Base-by-base conservation (phyloP, 1,140 invertebrate genomes). In the Chironomus striatipennis region DNA sequence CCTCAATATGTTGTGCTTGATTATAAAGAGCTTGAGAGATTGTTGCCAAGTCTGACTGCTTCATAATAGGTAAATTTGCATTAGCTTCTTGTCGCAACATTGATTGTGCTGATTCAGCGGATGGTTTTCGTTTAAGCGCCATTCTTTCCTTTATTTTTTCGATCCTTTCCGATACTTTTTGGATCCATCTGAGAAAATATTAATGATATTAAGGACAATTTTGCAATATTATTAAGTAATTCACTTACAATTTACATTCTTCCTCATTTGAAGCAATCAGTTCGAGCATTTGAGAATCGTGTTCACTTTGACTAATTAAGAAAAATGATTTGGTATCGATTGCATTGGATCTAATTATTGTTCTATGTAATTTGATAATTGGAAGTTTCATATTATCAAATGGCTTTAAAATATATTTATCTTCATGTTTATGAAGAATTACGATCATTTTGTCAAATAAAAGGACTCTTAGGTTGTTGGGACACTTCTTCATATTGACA, bases 261-360 rank as follows among this genome's bases (percentile, higher is more conserved):
- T 89, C 87, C 20, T 88, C 86, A 70, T 93, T 91, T 1, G 87
- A 84, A 1, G 94, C 92, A 7, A 92, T 88, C 21, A 97, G 84
- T 81, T 97, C 94, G 81, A 95, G 94, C 81, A 97, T 95, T 82
- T 95, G 93, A 73, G 91, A 90, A 70, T 89, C 89, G 2, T 5
- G 4, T 12, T 57, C 47, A 74, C 88, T 90, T 79, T 89, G 93
- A 79, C 91, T 93, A 73, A 97, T 89, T 73, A 97, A 84, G 81
- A 93, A 96, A 77, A 97, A 90, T 7, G 93, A 92, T 79, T 90
- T 91, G 79, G 93, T 93, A 82, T 96, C 93, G 57, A 92, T 92
- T 9, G 94, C 94, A 78, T 94, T 93, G 77, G 88, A 87, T 76
- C 91, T 85, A 73, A 90, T 90, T 75, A 94, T 83, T 34, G 18